phyloP scores from a whole-genome alignment of 2,888 invertebrate species.

The Blastobasis adustella region DNA sequence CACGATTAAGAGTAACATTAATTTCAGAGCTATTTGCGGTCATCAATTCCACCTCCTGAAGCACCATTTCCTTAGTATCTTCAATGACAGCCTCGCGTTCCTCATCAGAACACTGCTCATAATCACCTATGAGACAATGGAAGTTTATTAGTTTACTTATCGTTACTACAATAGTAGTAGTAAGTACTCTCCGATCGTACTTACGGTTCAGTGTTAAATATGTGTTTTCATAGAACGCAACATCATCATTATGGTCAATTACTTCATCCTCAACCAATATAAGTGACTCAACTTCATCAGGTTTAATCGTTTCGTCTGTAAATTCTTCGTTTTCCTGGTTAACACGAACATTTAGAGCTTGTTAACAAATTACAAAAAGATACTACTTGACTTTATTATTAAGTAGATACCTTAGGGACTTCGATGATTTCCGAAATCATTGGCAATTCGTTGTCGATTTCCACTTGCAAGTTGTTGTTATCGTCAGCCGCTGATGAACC shows the following conservation, averaged over 20 bases:
- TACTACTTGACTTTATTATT: too few species aligned
- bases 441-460: neutral
- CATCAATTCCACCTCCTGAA: slow-evolving; percentile 55
- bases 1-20: too few species aligned
- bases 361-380: neutral
- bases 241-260: slow-evolving; percentile 16
- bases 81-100: slow-evolving; percentile 42
- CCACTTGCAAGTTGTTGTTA: slow-evolving; percentile 7
- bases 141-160: neutral
- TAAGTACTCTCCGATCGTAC: slow-evolving; percentile 14
- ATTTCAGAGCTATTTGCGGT: slow-evolving; percentile 33
- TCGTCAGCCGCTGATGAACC: slow-evolving; percentile 11
- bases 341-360: neutral
- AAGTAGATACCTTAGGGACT: neutral
- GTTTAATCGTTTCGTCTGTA: neutral
- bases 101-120: slow-evolving; percentile 56
- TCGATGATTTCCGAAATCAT: slow-evolving; percentile 11
- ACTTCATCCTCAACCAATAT: too few species aligned
- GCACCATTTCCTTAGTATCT: slow-evolving; percentile 46
- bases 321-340: slow-evolving; percentile 1
- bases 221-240: slow-evolving; percentile 38
- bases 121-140: slow-evolving; percentile 38
- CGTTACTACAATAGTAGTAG: neutral
- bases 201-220: slow-evolving; percentile 54
- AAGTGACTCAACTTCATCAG: too few species aligned